Percentiles rank a stretch among this genome's conserved stretches.
Conservation (phyloP, 35 echinoderm and acorn worm species). For the Ophiothrix spiculata region DNA sequence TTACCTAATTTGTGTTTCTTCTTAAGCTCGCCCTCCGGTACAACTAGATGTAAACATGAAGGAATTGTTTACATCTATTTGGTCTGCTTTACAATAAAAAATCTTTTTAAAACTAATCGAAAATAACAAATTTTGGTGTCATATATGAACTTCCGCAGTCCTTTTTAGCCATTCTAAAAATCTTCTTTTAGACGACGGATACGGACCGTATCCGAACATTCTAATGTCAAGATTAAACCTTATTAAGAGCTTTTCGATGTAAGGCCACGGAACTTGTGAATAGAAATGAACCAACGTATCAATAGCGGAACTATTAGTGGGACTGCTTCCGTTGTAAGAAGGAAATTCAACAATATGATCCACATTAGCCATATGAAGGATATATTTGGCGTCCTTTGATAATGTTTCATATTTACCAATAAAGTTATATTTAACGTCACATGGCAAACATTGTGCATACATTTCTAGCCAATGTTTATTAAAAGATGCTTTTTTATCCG, state of each 20-base stretch:
- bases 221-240: conserved; percentile 72
- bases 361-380: conserved; percentile 42
- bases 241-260: conserved; percentile 38
- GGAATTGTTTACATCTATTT: no score
- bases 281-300: conserved; percentile 46
- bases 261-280: conserved; percentile 20
- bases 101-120: no score
- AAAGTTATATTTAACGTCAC: conserved; percentile 79
- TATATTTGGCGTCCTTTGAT: conserved; percentile 45
- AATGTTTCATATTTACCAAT: conserved; percentile 88
- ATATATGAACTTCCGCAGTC: neutral
- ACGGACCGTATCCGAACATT: conserved; percentile 71
- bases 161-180: neutral
- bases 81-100: no score
- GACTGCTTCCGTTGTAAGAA: conserved; percentile 58
- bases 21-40: no score
- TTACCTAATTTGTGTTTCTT: no score
- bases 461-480: conserved; percentile 54
- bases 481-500: conserved; percentile 2
- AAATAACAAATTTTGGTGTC: no score
- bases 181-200: neutral
- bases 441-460: conserved; percentile 53
- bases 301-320: conserved; percentile 67
- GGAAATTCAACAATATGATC: conserved; percentile 60
- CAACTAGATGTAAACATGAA: no score